A percentile compares a stretch with the other conserved stretches of the same genome.
Conservation (phyloP, 2,888 invertebrate genomes). For the Lepidonotus clava region DNA sequence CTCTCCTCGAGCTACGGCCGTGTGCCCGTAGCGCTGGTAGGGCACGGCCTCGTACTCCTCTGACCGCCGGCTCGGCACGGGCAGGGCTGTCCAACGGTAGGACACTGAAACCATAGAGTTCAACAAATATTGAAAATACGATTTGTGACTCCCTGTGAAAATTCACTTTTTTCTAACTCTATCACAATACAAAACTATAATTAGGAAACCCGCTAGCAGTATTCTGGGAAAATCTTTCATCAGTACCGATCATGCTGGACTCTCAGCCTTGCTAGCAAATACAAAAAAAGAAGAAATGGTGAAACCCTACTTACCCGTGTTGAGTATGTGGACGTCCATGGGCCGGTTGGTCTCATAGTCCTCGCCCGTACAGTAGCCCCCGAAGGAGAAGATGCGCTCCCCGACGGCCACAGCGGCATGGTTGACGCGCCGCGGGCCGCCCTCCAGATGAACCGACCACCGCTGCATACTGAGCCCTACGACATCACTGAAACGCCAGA, state of each 20-base stretch:
- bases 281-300: too few species aligned
- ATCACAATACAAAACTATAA: too few species aligned
- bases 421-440: constrained; percentile 94
- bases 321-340: constrained; percentile 92
- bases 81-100: constrained; percentile 81
- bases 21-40: constrained; percentile 93
- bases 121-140: too few species aligned
- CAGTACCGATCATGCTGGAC: too few species aligned
- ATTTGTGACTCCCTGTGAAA: too few species aligned
- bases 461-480: constrained; percentile 51
- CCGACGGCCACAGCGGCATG: constrained; percentile 91
- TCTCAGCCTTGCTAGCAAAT: too few species aligned
- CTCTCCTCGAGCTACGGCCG: constrained; percentile 89
- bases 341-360: constrained; percentile 85
- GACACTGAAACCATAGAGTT: constrained; percentile 80
- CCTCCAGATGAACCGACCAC: constrained; percentile 92
- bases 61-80: constrained; percentile 81
- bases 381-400: constrained; percentile 91
- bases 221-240: too few species aligned
- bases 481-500: constrained; percentile 11
- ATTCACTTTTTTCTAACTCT: too few species aligned
- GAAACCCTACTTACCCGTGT: constrained; percentile 86
- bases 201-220: too few species aligned
- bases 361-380: constrained; percentile 93
- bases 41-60: constrained; percentile 81